Evolutionary conservation across 1,140 invertebrate genomes (phyloP), one percentile per base, ranked within the genome.

Genomic region (Panagrolaimus sp.): DNA sequence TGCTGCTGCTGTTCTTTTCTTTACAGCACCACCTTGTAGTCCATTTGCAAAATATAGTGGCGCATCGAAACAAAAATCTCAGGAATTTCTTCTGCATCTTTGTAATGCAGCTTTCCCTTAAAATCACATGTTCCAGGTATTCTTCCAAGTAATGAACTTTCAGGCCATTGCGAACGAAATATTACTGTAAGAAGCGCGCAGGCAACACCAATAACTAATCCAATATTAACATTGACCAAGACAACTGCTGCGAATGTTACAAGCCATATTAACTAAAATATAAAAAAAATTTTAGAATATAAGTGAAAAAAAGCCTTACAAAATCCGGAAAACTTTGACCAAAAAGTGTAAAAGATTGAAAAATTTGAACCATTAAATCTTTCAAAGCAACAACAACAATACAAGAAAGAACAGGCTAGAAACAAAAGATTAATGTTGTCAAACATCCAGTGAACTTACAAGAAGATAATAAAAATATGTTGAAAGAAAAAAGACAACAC

Each of bases 21-120:
- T 38, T 38, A 2, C 31, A 4, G 2, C 31, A 4, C 31, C 31
- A 7, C 31, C 2, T 38, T 38, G 31, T 2, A 2, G 31, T 2
- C 31, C 31, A 7, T 85, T 86, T 1, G 83, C 85, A 72, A 84
- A 86, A 72, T 85, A 86, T n/a, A 87, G 63, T 16, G 84, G 83
- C n/a, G 84, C 81, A 46, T 85, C 82, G 70, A 86, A 86, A 25
- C 80, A 65, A 83, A 84, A 11, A 86, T 73, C 9, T 84, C 83
- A 7, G 79, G 78, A 62, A 83, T 73, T 70, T 85, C 83, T 31
- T 77, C 65, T 25, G 80, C 77, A 23, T 16, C 53, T 23, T 66
- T 51, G 45, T 77, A 77, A 14, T 74, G 74, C 38, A 63, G 63
- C 11, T 77, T n/a, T 64, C 75, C 69, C 43, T 78, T 75, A 47